These are phyloP conservation scores for Agapostemon virescens DNA, from an alignment of 2,888 invertebrate genomes.

Conservation along the genomic window DNA sequence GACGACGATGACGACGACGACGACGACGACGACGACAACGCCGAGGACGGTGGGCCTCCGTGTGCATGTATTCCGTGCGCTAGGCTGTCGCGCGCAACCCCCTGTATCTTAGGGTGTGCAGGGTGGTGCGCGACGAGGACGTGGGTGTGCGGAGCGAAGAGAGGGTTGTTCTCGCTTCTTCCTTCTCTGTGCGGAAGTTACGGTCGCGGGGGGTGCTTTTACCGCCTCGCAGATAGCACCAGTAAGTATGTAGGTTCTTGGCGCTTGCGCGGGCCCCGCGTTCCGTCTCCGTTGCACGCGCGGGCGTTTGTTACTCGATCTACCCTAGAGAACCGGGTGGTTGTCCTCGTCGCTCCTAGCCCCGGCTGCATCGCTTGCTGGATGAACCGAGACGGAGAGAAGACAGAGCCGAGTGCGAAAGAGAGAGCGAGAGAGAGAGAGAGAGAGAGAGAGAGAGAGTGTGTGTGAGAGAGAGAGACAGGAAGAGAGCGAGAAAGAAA, in stretches of 20 bases:
- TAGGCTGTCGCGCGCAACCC: constrained; percentile 55
- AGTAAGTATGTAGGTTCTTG: constrained; percentile 66
- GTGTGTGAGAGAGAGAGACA: not conserved
- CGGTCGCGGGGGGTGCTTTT: constrained; percentile 68
- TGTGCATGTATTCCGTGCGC: constrained; percentile 59
- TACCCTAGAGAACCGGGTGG: constrained; percentile 1
- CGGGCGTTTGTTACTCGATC: not conserved
- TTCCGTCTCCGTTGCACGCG: constrained; percentile 37
- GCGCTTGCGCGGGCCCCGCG: constrained; percentile 63
- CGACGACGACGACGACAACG: not conserved
- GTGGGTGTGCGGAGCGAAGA: constrained; percentile 3
- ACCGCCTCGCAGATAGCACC: constrained; percentile 68
- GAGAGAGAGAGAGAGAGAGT: constrained; percentile 17
- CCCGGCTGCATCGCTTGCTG: not conserved
- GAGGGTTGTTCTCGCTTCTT: constrained; percentile 56
- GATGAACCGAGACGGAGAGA: not conserved
- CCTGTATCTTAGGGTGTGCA: constrained; percentile 42
- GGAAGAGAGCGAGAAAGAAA: not conserved
- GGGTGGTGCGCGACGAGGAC: not conserved
- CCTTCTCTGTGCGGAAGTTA: constrained; percentile 68
- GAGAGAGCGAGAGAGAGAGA: not conserved
- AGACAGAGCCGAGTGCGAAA: constrained; percentile 10
- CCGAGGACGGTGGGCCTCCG: constrained; percentile 12
- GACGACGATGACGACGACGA: constrained; percentile 1
- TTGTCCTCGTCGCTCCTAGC: constrained; percentile 40